These are phyloP conservation scores for Aptenodytes forsteri DNA, from an alignment of 2,113 vertebrate genomes.

Conservation along the genomic window DNA sequence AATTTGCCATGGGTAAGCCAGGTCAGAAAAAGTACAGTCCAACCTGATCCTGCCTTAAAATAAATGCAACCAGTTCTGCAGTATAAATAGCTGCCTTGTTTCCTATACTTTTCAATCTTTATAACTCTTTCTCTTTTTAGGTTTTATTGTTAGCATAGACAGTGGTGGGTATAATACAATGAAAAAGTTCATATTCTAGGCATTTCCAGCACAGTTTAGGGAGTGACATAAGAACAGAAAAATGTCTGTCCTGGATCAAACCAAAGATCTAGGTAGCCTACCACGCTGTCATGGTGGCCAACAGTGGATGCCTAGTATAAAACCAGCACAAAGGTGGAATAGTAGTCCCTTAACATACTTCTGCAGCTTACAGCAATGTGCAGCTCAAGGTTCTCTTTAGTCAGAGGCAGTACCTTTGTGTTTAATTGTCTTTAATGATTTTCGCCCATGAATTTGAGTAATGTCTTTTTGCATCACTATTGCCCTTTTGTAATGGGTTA, in stretches of 20 bases:
- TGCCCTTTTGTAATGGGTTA: not conserved
- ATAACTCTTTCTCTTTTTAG: no score
- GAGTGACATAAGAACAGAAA: not conserved
- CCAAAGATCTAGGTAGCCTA: not conserved
- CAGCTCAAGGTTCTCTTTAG: not conserved
- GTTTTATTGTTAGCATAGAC: not conserved
- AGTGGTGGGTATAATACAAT: not conserved
- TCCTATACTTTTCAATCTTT: not conserved
- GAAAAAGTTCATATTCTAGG: not conserved
- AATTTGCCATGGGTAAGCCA: not conserved
- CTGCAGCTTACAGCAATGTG: not conserved
- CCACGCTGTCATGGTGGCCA: not conserved
- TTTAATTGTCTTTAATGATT: not conserved
- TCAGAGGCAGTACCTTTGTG: not conserved
- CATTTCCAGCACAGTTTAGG: not conserved
- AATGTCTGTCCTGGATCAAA: not conserved
- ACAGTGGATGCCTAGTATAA: not conserved
- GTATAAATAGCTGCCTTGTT: not conserved
- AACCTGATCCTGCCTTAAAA: not conserved
- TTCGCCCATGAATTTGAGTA: not conserved
- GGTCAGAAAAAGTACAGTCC: not conserved
- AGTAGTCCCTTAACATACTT: not conserved
- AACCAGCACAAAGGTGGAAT: rapidly evolving
- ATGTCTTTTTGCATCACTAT: not conserved
- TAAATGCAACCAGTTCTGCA: not conserved